These are phyloP conservation scores for Glyphotaelius pellucidus DNA, from an alignment of 2,888 invertebrate genomes.

Conservation along the genomic window DNA sequence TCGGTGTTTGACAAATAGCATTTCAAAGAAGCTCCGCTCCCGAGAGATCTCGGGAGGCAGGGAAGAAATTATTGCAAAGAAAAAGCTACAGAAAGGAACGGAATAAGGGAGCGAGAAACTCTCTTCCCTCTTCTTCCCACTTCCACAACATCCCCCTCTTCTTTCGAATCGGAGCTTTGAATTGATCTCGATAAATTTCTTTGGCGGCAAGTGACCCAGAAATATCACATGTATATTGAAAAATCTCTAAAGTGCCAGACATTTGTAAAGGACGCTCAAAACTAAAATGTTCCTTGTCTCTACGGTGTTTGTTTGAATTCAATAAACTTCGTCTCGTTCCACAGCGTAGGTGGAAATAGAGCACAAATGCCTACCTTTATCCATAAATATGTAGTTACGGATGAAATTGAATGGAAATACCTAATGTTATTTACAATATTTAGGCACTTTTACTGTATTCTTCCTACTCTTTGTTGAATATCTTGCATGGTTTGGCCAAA, in stretches of 20 bases:
- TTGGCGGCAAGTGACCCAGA: conserved; percentile 65
- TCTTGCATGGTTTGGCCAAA: not conserved
- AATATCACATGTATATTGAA: conserved; percentile 65
- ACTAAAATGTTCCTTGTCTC: conserved; percentile 29
- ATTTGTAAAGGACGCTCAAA: conserved; percentile 58
- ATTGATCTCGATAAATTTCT: conserved; percentile 65
- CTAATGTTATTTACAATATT: not conserved
- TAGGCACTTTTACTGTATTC: not conserved
- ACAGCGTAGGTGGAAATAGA: not conserved
- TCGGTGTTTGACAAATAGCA: conserved; percentile 45
- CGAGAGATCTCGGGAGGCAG: not conserved
- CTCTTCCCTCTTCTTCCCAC: not conserved
- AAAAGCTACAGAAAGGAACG: conserved; percentile 28
- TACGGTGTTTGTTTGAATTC: conserved; percentile 41
- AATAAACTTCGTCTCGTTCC: not conserved
- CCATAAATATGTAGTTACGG: not conserved
- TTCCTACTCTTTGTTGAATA: not conserved
- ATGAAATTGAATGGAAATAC: not conserved
- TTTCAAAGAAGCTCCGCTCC: conserved; percentile 32
- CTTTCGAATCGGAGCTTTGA: conserved; percentile 39
- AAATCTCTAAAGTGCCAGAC: conserved; percentile 64
- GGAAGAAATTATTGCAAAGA: conserved; percentile 42
- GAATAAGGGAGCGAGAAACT: not conserved
- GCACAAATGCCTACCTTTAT: not conserved
- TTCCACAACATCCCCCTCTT: not conserved